These are phyloP conservation scores for Leptinotarsa undecemlineata DNA, from an alignment of 1,140 invertebrate species.

Conservation along the genomic window DNA sequence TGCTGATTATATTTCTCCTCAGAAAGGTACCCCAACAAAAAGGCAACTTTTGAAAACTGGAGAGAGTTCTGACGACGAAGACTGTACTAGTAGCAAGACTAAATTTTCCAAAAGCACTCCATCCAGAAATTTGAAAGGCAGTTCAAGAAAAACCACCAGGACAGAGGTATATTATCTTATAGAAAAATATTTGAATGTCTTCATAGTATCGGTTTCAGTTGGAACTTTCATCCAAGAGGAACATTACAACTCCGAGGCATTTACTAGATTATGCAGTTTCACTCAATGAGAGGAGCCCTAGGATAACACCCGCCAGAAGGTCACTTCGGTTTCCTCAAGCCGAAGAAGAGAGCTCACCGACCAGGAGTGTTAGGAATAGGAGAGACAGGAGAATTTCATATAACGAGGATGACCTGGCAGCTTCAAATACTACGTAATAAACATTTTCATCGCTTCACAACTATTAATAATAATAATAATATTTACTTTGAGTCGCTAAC, in stretches of 20 bases:
- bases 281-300: neutral
- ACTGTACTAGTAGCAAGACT: neutral
- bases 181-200: too few species aligned
- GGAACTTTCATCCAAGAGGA: slow-evolving; percentile 1
- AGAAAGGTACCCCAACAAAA: slow-evolving; percentile 14
- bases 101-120: neutral
- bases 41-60: neutral
- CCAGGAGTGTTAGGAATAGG: neutral
- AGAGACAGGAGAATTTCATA: neutral
- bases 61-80: slow-evolving; percentile 22
- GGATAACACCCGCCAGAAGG: neutral
- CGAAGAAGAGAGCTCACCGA: neutral
- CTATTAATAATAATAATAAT: too few species aligned
- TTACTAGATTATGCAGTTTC: neutral
- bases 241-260: neutral
- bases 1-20: slow-evolving; percentile 17
- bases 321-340: neutral
- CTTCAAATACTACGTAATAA: too few species aligned
- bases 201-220: neutral
- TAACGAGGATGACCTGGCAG: neutral
- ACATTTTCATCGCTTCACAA: too few species aligned
- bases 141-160: neutral
- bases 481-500: too few species aligned
- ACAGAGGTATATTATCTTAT: neutral
- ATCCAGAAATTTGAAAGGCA: neutral